These are phyloP conservation scores for Phocoena sinus DNA, from an alignment of 2,113 vertebrate genomes.

Conservation along the genomic window DNA sequence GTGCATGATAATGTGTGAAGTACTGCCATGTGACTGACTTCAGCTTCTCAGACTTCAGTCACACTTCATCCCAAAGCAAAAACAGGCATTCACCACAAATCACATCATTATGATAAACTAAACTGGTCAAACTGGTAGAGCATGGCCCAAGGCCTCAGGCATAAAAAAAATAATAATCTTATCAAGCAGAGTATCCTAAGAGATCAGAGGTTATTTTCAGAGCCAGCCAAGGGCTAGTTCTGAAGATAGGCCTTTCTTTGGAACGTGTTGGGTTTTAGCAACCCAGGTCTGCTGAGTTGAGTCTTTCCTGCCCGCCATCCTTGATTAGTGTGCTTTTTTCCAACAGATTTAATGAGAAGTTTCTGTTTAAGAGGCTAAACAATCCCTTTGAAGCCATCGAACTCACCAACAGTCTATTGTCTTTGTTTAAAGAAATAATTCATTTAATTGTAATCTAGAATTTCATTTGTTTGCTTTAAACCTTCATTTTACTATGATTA, in stretches of 20 bases:
- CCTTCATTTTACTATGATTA: not conserved
- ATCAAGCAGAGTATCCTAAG: not conserved
- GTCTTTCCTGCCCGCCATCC: too few species aligned
- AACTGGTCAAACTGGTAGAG: not conserved
- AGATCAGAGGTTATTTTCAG: not conserved
- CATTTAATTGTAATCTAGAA: not conserved
- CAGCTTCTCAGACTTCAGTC: not conserved
- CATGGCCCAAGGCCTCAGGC: fast-evolving
- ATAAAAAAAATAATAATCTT: not conserved
- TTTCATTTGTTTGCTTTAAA: not conserved
- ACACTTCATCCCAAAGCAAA: not conserved
- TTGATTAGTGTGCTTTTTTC: not conserved
- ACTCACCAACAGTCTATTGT: not conserved
- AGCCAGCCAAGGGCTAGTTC: fast-evolving
- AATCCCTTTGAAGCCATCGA: not conserved
- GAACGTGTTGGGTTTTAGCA: not conserved
- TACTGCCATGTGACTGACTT: not conserved
- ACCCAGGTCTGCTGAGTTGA: not conserved
- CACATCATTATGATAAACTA: not conserved
- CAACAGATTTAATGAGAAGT: not conserved
- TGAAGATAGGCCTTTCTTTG: not conserved
- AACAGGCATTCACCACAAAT: not conserved
- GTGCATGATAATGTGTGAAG: not conserved
- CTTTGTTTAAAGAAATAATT: not conserved
- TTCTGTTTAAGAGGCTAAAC: not conserved